These are phyloP conservation scores for Cabera pusaria DNA, from an alignment of 2,888 invertebrate genomes.

Conservation along the genomic window DNA sequence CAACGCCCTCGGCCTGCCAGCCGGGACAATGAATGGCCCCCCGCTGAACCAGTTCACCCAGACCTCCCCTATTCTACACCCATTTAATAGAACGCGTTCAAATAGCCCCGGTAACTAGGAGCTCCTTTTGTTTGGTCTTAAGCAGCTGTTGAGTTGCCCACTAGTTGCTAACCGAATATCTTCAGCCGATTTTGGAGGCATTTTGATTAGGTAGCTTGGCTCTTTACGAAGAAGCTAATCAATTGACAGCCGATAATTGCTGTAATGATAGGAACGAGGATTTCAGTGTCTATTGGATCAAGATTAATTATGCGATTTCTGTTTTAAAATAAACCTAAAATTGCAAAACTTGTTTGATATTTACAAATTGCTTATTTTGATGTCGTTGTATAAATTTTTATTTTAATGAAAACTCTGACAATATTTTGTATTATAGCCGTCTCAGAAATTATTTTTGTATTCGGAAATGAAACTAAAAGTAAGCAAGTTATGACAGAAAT, in stretches of 20 bases:
- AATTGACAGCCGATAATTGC: background rate
- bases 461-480: constrained; percentile 32
- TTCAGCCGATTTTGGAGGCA: constrained; percentile 55
- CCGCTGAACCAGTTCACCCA: constrained; percentile 51
- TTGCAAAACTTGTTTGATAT: background rate
- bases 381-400: constrained; percentile 29
- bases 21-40: constrained; percentile 67
- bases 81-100: constrained; percentile 39
- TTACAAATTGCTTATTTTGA: constrained; percentile 34
- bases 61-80: constrained; percentile 62
- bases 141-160: constrained; percentile 73
- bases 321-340: no score
- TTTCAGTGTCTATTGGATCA: no score
- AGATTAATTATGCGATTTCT: no score
- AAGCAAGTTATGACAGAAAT: constrained; percentile 21
- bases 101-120: constrained; percentile 42
- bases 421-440: constrained; percentile 25
- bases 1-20: constrained; percentile 70
- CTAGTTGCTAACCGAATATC: constrained; percentile 73
- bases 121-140: constrained; percentile 51
- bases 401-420: constrained; percentile 28
- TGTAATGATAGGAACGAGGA: no score
- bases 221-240: constrained; percentile 1
- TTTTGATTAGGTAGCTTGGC: constrained; percentile 26
- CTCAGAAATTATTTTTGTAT: constrained; percentile 20